Percentiles rank a stretch among this genome's conserved stretches.
Conservation (phyloP, 2,797 vertebrate genomes). For the Hyperoplus immaculatus region DNA sequence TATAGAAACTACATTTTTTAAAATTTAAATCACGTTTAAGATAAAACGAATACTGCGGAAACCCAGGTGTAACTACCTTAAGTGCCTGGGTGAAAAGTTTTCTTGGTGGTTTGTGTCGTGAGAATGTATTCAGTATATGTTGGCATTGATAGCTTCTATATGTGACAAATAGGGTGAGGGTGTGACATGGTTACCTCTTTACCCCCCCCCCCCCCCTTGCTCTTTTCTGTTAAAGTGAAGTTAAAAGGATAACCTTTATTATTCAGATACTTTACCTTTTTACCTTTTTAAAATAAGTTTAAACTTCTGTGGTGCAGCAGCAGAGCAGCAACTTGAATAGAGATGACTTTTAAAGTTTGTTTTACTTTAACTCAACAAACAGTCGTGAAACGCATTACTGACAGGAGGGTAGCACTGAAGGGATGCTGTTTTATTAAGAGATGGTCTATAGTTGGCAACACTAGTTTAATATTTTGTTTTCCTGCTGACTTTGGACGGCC, state of each 20-base stretch:
- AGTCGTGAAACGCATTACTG: conserved; percentile 10
- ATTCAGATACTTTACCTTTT: not conserved
- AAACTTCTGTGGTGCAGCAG: not conserved
- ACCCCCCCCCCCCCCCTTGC: conserved; percentile 4
- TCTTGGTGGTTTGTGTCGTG: not conserved
- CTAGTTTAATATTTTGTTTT: conserved; percentile 63
- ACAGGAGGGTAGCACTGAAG: not conserved
- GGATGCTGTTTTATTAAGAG: conserved; percentile 38
- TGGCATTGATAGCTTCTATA: conserved; percentile 10
- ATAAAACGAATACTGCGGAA: not conserved
- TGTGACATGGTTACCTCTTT: conserved; percentile 37
- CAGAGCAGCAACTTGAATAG: not conserved
- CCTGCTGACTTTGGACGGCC: conserved; percentile 46
- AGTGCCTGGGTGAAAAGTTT: not conserved
- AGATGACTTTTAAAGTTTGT: not conserved
- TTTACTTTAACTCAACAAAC: conserved; percentile 25
- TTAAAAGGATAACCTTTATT: not conserved
- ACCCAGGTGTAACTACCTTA: not conserved
- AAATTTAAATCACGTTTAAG: not conserved
- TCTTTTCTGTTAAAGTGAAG: not conserved
- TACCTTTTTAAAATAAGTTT: not conserved
- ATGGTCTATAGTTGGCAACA: conserved; percentile 51
- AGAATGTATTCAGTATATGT: conserved; percentile 11
- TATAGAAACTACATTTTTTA: not conserved
- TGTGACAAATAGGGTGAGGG: conserved; percentile 13